These are phyloP conservation scores for Dipus sagitta DNA, from an alignment of 2,797 vertebrate species.

Conservation along the genomic window DNA sequence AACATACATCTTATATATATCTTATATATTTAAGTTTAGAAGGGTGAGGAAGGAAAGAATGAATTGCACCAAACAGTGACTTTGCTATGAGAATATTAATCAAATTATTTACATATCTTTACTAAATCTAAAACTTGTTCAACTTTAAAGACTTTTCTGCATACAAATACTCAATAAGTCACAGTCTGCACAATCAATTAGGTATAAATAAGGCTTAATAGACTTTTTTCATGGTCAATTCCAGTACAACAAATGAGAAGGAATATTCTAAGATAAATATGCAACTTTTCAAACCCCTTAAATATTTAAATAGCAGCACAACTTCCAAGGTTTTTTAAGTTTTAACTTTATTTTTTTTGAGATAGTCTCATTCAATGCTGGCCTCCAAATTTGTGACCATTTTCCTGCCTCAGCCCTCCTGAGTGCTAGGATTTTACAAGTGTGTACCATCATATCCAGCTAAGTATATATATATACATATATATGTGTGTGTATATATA, in stretches of 20 bases:
- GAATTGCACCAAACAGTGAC: conserved; percentile 88
- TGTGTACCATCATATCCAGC: not conserved
- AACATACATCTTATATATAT: conserved; percentile 83
- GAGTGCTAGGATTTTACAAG: not conserved
- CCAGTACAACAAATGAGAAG: conserved; percentile 79
- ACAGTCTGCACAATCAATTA: conserved; percentile 82
- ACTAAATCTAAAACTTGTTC: conserved; percentile 74
- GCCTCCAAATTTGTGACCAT: not conserved
- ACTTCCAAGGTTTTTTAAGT: conserved; percentile 71
- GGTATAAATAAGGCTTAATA: conserved; percentile 83
- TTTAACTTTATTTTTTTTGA: no score
- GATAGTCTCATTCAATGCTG: no score
- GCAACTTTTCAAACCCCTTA: conserved; percentile 72
- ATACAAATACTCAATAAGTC: conserved; percentile 84
- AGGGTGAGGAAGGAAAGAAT: conserved; percentile 84
- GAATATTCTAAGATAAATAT: conserved; percentile 65
- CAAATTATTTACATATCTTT: conserved; percentile 82
- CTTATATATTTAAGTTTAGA: conserved; percentile 82
- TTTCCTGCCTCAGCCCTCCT: not conserved
- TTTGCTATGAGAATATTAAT: conserved; percentile 84
- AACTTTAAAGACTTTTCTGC: conserved; percentile 86
- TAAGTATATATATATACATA: no score
- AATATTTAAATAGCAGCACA: conserved; percentile 81
- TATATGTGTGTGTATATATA: no score
- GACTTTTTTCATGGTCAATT: conserved; percentile 76